A percentile compares a stretch with the other conserved stretches of the same genome.
phyloP scores from a whole-genome alignment of 2,888 invertebrate species.

The Sphaerophoria taeniata region DNA sequence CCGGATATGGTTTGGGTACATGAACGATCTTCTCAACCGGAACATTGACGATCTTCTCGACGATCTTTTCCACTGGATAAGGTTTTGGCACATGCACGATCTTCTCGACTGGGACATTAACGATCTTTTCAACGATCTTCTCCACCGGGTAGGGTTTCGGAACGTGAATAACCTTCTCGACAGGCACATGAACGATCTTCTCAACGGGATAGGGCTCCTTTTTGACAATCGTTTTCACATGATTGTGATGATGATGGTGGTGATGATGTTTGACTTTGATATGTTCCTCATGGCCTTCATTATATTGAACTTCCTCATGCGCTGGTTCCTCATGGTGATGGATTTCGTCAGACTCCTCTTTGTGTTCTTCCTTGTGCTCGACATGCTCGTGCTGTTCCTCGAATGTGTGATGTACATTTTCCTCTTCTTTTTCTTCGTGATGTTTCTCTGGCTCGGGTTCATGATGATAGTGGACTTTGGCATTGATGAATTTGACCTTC shows the following conservation, averaged over 20 bases:
- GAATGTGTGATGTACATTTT: constrained; percentile 78
- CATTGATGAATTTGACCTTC: constrained; percentile 73
- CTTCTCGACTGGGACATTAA: constrained; percentile 83
- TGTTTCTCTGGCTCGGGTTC: constrained; percentile 53
- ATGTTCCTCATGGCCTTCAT: constrained; percentile 75
- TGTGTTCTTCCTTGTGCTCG: constrained; percentile 73
- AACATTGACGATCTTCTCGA: constrained; percentile 78
- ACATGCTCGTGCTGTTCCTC: constrained; percentile 81
- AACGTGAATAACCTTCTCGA: constrained; percentile 85
- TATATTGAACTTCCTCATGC: constrained; percentile 56
- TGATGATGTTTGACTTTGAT: constrained; percentile 85
- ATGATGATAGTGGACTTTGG: constrained; percentile 67
- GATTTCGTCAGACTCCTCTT: constrained; percentile 58
- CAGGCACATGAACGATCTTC: constrained; percentile 82
- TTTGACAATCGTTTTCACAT: constrained; percentile 86
- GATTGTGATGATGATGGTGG: constrained; percentile 87
- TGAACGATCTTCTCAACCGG: constrained; percentile 81
- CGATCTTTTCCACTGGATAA: constrained; percentile 83
- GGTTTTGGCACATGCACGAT: constrained; percentile 85
- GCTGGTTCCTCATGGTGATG: constrained; percentile 57
- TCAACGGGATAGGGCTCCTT: constrained; percentile 84
- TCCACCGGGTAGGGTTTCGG: constrained; percentile 85
- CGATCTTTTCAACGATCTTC: constrained; percentile 82
- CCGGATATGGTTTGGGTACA: constrained; percentile 79
- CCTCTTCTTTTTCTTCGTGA: constrained; percentile 73